Base-by-base conservation (phyloP, 2,797 vertebrate genomes). In the Neoniphon sammara region DNA sequence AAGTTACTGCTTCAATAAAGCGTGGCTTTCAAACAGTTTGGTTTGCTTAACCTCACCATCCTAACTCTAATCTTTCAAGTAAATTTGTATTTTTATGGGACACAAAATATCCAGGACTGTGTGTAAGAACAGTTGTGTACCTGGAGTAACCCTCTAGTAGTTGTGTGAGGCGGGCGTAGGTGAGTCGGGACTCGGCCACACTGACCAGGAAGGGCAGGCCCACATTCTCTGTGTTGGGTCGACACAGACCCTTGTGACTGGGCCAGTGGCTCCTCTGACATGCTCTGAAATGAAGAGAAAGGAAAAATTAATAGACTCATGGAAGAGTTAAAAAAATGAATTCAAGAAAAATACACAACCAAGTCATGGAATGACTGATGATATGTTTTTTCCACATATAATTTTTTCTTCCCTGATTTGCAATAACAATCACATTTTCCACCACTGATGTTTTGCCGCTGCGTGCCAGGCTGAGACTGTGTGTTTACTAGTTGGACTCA, bases 221-320 rank as follows among this genome's bases (percentile, higher is more conserved):
- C 5, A 99, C 97, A 27, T 96, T 96, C 90, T 99, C 98, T 0
- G 82, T 85, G 85, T 93, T 93, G 0, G 96, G 95, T 46, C 95
- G 95, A 86, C 98, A 99, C 31, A 93, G 90, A 66, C 89, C 87
- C 89, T 97, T 99, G 88, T 99, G 98, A 84, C 92, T 95, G 64
- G 95, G 94, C 98, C 98, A 99, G 82, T 99, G 98, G 21, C 90
- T 97, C 92, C 93, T 97, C 93, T 99, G 98, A 85, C 98, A 99
- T 1, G 86, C 85, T 86, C 97, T 99, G 85, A 21, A 73, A 49
- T 68, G 17, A 52, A 23, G n/a, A 52, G 39, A 55, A 39, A 12
- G 66, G 5, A 69, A 11, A 7, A 69, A 17, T 57, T 23, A 25
- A 66, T 10, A 15, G 6, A 21, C 42, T 55, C 5, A 59, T 6